Base-by-base conservation (phyloP, 2,888 invertebrate species). In the Drosophila prolongata region DNA sequence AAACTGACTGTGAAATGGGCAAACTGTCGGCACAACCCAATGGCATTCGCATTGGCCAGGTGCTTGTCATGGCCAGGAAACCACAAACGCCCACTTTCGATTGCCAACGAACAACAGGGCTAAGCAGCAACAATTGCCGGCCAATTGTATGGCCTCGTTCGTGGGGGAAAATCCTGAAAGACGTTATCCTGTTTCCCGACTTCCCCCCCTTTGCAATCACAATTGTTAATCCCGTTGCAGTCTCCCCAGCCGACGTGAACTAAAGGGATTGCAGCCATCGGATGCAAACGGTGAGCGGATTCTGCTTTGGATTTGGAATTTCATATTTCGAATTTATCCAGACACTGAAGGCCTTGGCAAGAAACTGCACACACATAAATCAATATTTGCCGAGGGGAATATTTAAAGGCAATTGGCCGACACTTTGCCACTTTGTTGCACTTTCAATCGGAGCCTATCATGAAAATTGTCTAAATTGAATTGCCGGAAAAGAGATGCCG, bases 341-440 rank as follows among this genome's bases (percentile, higher is more conserved):
- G 37, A 52, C 34, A 58, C 40, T 19, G 35, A 37, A 24, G 30
- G 38, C 40, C n/a, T 19, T 19, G 56, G 35, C 14, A 34, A 16
- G 16, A 43, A 1, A 34, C 30, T 14, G 34, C 38, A 49, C 14
- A 43, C 69, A 62, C 56, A 68, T 79, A 89, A 81, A 83, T 89
- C 84, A 84, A 84, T 88, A 86, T 72, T 83, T 75, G 69, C 66
- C 67, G 59, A 70, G 56, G 77, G 75, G 66, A 54, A 68, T 65
- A 73, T 77, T 85, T 74, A 74, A 79, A 75, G 72, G 57, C 60
- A 59, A 68, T 65, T 62, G 66, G 54, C 59, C 50, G 40, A 57
- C 64, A 62, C 50, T 53, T 82, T 67, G 71, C 64, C 67, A 54
- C 67, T 47, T 59, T 57, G 55, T 13, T 65, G 54, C 59, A 75